Base-by-base conservation (phyloP, 1,140 invertebrate species). In the Thaumatotibia leucotreta region DNA sequence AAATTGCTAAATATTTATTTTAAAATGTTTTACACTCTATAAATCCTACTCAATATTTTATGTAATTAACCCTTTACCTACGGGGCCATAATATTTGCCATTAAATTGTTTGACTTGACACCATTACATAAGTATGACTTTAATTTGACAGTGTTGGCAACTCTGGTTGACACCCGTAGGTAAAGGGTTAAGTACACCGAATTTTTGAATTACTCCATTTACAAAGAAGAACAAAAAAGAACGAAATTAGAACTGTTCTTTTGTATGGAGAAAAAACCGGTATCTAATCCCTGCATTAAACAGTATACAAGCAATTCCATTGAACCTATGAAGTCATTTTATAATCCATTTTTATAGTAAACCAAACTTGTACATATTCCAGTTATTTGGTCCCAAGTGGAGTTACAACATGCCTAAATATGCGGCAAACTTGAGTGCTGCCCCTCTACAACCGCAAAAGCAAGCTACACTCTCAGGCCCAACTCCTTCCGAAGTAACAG, bases 301-400 rank as follows among this genome's bases (percentile, higher is more conserved):
- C 5, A 49, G 4, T 6, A 4, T n/a, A 49, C 14, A 49, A 49
- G 4, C 14, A 49, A 5, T 32, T 32, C 10, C 31, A 32, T 5
- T 32, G 4, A 32, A 5, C 4, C 31, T 39, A 39, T 11, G 33
- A 39, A n/a, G 31, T 10, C 33, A 39, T 11, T 10, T 39, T 39
- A 10, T 32, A 32, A 11, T n/a, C 3, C 10, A 11, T 10, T 49
- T 49, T 6, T 4, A 29, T 2, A 10, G 24, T 58, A 35, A 35
- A 9, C n/a, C 33, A 24, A 10, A 50, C 3, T 33, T 39, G 22
- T 32, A 70, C 66, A 61, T 45, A 29, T 86, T 92, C 27, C 76
- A 96, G 95, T 88, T 96, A 66, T 96, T 95, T 92, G 95, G 95
- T 20, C 94, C 95, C 31, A 93, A 95, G 70, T 96, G 95, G 95